These are phyloP conservation scores for Hirundichthys speculiger DNA, from an alignment of 2,113 vertebrate genomes.

Conservation along the genomic window DNA sequence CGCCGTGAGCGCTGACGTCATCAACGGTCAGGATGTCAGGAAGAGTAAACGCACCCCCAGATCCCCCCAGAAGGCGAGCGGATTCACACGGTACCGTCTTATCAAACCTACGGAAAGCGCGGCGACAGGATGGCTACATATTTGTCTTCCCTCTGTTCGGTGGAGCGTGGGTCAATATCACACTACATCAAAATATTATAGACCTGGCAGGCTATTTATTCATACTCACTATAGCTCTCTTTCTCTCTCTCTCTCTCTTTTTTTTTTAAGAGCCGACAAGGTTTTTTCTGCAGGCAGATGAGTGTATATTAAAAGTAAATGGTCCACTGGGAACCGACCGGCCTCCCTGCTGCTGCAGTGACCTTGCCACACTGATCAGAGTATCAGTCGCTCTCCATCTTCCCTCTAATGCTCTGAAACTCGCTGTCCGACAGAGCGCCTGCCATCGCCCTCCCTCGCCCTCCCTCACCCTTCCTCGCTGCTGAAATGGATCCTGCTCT, in stretches of 20 bases:
- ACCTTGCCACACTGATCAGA: slow-evolving; percentile 62
- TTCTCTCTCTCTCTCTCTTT: slow-evolving; percentile 22
- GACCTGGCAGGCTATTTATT: slow-evolving; percentile 37
- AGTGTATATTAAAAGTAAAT: slow-evolving; percentile 72
- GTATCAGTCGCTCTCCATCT: slow-evolving; percentile 43
- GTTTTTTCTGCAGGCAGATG: slow-evolving; percentile 52
- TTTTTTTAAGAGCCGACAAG: slow-evolving; percentile 24
- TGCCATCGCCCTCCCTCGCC: slow-evolving; percentile 27
- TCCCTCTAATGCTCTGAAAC: slow-evolving; percentile 32
- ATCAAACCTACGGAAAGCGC: too few relatives aligned
- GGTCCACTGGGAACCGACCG: slow-evolving; percentile 56
- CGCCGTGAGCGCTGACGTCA: slow-evolving; percentile 30
- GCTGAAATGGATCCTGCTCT: slow-evolving; percentile 24
- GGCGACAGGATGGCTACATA: too few relatives aligned
- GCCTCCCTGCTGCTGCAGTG: slow-evolving; percentile 53
- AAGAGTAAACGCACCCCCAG: slow-evolving; percentile 16
- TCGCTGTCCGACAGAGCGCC: slow-evolving; percentile 31
- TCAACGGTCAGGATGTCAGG: slow-evolving; percentile 17
- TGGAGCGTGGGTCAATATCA: slow-evolving; percentile 27
- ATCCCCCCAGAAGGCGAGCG: slow-evolving; percentile 28
- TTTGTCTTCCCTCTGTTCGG: slow-evolving; percentile 35
- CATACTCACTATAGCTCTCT: slow-evolving; percentile 28
- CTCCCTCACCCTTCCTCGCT: slow-evolving; percentile 17
- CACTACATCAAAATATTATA: slow-evolving; percentile 57
- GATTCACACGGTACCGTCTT: neutral